Evolutionary conservation across 2,113 vertebrate species (phyloP).

Genomic region (Bombycilla garrulus): DNA sequence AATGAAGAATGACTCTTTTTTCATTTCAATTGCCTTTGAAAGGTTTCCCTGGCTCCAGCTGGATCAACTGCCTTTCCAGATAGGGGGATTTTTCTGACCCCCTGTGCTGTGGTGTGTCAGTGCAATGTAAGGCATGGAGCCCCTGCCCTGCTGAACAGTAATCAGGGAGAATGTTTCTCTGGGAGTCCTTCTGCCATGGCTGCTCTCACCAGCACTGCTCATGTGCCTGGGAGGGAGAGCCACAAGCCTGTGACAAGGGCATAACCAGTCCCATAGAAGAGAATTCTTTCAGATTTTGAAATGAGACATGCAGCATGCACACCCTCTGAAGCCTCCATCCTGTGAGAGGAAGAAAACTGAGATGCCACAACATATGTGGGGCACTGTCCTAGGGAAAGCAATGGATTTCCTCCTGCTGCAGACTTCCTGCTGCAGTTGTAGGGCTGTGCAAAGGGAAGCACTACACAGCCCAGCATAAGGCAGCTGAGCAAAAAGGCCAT

Average conservation of each 20-base stretch:
- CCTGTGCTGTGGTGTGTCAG: background rate
- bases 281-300: background rate
- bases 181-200: background rate
- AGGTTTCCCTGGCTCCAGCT: background rate
- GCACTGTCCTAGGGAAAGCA: background rate
- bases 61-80: background rate
- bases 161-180: background rate
- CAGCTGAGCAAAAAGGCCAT: background rate
- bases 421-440: conserved; percentile 7
- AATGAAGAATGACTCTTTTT: background rate
- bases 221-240: background rate
- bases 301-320: background rate
- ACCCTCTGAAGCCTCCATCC: background rate
- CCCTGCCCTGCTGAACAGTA: background rate
- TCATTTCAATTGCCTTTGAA: background rate
- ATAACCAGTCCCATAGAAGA: background rate
- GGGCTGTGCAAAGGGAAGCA: background rate
- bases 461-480: background rate
- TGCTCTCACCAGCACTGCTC: background rate
- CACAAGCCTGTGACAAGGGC: background rate
- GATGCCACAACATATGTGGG: background rate
- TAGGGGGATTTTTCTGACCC: background rate
- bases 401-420: conserved; percentile 1
- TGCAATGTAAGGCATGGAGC: background rate
- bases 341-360: background rate